Evolutionary conservation across 2,888 invertebrate species (phyloP).

Genomic region (Ennomos quercinarius): DNA sequence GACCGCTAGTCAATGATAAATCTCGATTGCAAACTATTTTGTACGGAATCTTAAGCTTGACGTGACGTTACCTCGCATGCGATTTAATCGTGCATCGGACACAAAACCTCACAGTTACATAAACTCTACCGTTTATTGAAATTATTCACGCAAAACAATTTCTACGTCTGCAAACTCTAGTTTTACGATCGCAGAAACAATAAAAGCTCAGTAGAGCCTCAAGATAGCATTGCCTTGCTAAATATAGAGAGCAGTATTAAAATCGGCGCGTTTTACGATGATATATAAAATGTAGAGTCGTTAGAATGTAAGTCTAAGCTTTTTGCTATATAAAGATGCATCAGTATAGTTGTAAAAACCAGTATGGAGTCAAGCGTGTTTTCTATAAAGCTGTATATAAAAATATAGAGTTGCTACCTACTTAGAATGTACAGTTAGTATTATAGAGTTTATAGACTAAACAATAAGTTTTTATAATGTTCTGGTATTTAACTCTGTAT

Average conservation of each 20-base stretch:
- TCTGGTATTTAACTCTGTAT: too few relatives aligned
- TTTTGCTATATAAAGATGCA: not conserved
- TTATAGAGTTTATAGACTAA: too few relatives aligned
- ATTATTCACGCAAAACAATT: slow-evolving; percentile 33
- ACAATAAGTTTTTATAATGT: too few relatives aligned
- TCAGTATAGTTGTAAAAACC: not conserved
- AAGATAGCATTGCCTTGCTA: slow-evolving; percentile 27
- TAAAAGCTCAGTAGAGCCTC: slow-evolving; percentile 26
- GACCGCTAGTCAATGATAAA: too few relatives aligned
- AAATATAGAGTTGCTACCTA: not conserved
- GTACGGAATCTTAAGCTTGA: too few relatives aligned
- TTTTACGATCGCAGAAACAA: slow-evolving; percentile 35
- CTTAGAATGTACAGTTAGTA: not conserved
- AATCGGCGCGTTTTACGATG: slow-evolving; percentile 22
- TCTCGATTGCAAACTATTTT: too few relatives aligned
- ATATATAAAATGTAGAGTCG: slow-evolving; percentile 12
- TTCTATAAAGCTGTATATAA: not conserved
- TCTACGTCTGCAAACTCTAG: slow-evolving; percentile 26
- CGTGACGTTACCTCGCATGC: too few relatives aligned
- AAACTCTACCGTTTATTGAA: slow-evolving; percentile 29
- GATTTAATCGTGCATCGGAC: too few relatives aligned
- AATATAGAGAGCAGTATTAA: slow-evolving; percentile 31
- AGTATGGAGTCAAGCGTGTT: not conserved
- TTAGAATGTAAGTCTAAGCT: slow-evolving; percentile 12
- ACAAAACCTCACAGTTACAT: slow-evolving; percentile 20